These are phyloP conservation scores for Taxidea taxus DNA, from an alignment of 2,113 vertebrate genomes.

Conservation along the genomic window DNA sequence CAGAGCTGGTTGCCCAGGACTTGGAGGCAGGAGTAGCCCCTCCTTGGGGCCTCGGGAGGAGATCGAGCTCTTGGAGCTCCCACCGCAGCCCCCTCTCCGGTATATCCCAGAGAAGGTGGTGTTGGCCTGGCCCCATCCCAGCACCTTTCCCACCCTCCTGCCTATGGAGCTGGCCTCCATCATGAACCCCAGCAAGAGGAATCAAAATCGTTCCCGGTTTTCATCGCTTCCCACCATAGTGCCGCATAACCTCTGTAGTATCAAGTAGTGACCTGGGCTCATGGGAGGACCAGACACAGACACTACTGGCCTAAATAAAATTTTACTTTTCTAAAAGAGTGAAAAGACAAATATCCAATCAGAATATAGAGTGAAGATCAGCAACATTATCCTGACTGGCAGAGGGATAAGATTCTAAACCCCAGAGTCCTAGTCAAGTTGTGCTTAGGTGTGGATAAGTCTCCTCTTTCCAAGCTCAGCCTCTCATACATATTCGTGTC, in stretches of 20 bases:
- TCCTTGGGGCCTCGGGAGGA: not conserved
- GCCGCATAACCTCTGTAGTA: not conserved
- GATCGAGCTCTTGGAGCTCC: not conserved
- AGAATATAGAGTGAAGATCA: not conserved
- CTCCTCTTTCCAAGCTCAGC: not conserved
- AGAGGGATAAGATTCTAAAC: not conserved
- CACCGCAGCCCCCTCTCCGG: not conserved
- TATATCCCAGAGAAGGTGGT: not conserved
- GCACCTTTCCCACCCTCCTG: not conserved
- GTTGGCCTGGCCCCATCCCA: not conserved
- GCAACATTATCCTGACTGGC: not conserved
- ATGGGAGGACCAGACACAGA: not conserved
- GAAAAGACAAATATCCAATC: not conserved
- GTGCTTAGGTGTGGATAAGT: not conserved
- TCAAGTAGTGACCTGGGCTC: not conserved
- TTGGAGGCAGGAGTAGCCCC: not conserved
- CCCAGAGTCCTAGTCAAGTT: not conserved
- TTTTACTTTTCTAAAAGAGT: constrained; percentile 30
- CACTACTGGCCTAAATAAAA: not conserved
- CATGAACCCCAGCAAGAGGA: not conserved
- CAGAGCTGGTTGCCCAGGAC: not conserved
- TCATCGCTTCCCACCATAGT: not conserved
- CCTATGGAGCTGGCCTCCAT: not conserved
- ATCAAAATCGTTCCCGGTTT: not conserved
- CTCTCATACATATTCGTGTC: not conserved